Percentiles rank a stretch among this genome's conserved stretches.
phyloP scores from a whole-genome alignment of 1,140 invertebrate genomes.

The Pissodes strobi region DNA sequence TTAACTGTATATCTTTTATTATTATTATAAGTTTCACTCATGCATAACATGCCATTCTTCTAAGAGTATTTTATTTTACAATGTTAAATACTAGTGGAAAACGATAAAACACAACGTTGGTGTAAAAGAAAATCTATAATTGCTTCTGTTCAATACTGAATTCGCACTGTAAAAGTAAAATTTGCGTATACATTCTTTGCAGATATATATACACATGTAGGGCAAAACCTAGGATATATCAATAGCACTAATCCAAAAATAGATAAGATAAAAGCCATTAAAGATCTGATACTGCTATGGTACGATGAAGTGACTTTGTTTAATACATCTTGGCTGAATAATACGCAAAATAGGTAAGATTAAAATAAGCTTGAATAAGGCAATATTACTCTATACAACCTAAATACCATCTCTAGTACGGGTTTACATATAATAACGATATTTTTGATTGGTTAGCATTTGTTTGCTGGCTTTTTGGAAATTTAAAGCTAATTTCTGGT shows the following conservation, averaged over 20 bases:
- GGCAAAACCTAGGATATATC: conserved; percentile 48
- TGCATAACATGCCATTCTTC: no score
- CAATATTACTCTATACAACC: background rate
- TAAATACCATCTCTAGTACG: background rate
- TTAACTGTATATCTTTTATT: no score
- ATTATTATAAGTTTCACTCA: no score
- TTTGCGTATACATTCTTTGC: background rate
- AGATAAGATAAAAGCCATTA: conserved; percentile 38
- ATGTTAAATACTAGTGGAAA: no score
- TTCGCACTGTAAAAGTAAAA: no score
- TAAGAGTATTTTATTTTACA: no score
- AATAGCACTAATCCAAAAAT: conserved; percentile 41
- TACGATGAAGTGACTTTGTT: conserved; percentile 48
- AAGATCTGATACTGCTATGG: conserved; percentile 42
- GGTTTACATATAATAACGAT: background rate
- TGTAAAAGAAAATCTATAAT: no score
- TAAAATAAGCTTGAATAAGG: background rate
- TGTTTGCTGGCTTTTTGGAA: no score
- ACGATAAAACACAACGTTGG: no score
- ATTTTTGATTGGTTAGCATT: no score
- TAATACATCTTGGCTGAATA: conserved; percentile 44
- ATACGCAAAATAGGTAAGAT: conserved; percentile 42
- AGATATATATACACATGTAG: conserved; percentile 45
- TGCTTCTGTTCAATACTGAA: no score
- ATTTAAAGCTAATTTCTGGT: no score